Base-by-base conservation (phyloP, 2,888 invertebrate genomes). In the Drosophila peninsularis region DNA sequence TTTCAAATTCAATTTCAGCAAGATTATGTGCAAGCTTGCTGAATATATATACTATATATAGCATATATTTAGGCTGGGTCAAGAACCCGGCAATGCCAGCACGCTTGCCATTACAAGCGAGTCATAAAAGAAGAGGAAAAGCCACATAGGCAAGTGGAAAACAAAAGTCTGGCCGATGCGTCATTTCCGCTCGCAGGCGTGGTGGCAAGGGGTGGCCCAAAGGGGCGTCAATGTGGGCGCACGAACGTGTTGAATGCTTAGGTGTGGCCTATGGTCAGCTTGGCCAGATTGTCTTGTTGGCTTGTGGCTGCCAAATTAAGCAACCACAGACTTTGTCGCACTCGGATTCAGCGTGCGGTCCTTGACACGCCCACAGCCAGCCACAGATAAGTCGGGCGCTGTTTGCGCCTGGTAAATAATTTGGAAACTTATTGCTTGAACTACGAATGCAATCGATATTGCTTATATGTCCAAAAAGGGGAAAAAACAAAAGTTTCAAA, bases 121-220 rank as follows among this genome's bases (percentile, higher is more conserved):
- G 45, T 17, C 45, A 32, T 47, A 56, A 67, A 58, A 27, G 50
- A 32, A 80, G 61, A 42, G 50, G 44, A 69, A 30, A 56, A 21
- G 13, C 9, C 49, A 34, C 34, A 34, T 34, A 34, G 50, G 50
- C 50, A 9, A 9, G 13, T 14, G 34, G 34, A 66, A 60, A 64
- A 65, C 44, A 63, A 64, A 82, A 62, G 62, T 62, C 52, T 41
- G 41, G 47, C 50, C 72, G 65, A 67, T 88, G 88, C 85, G 85
- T 82, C 88, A 84, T 71, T 70, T 87, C 79, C 79, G 62, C 44
- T 49, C 42, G 36, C 19, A 10, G 32, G 36, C 47, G 32, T 41
- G n/a, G 14, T 36, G 58, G 27, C 6, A 30, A 47, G 6, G 1
- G 27, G 5, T n/a, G n/a, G 24, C 9, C 11, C 10, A n/a, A 9